A percentile compares a stretch with the other conserved stretches of the same genome.
These are phyloP conservation scores for Megalops cyprinoides DNA, from an alignment of 2,797 vertebrate species.

Conservation along the genomic window DNA sequence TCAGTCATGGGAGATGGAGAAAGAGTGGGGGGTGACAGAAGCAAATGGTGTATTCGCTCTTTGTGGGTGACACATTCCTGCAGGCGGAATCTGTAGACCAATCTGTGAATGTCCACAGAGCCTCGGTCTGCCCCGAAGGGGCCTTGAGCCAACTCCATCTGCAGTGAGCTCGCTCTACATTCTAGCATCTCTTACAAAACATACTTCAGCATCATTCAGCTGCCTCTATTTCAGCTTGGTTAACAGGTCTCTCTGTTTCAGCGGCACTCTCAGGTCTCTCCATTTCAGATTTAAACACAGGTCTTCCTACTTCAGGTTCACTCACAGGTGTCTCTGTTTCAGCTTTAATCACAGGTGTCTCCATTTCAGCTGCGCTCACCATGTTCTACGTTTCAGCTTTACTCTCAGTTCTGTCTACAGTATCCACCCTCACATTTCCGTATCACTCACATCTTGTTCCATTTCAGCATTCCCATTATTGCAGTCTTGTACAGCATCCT, in stretches of 20 bases:
- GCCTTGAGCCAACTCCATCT: constrained; percentile 13
- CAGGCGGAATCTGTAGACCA: neutral
- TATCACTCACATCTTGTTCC: no score
- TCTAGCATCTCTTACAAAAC: neutral
- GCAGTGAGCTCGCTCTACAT: neutral
- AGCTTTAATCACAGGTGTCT: no score
- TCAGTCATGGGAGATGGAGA: neutral
- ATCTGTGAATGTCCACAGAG: constrained; percentile 5
- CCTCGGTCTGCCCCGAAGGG: constrained; percentile 1
- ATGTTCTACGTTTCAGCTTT: neutral
- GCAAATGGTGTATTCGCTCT: constrained; percentile 20
- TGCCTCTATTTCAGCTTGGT: no score
- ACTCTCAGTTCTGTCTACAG: no score
- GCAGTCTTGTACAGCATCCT: neutral
- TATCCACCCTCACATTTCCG: no score
- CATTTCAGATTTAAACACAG: no score
- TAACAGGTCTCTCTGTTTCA: neutral
- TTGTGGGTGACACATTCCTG: constrained; percentile 12
- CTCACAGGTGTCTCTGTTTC: no score
- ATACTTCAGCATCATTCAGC: no score
- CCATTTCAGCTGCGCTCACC: neutral
- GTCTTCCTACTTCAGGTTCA: no score
- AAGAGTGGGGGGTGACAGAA: neutral
- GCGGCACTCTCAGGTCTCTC: neutral
- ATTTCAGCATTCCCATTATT: no score